Evolutionary conservation across 2,888 invertebrate species (phyloP).

Genomic region (Ferrisia virgata): DNA sequence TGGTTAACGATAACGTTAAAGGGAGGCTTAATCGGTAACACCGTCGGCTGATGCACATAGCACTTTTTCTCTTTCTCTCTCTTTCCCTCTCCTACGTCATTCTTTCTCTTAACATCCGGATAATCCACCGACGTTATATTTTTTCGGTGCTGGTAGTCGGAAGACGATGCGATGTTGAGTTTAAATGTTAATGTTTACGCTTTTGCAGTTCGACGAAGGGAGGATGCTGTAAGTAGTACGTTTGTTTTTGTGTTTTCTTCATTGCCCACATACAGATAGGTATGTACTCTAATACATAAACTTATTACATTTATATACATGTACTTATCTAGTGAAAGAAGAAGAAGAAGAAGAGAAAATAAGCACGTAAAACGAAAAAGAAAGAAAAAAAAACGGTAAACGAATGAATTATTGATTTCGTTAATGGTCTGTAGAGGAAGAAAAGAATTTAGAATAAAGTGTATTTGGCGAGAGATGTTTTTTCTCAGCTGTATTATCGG

Average conservation of each 20-base stretch:
- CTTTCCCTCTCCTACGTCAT: too few species aligned
- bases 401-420: slow-evolving; percentile 40
- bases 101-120: neutral
- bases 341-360: too few species aligned
- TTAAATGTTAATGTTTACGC: neutral
- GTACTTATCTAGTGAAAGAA: neutral
- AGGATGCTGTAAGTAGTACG: neutral
- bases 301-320: neutral
- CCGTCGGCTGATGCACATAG: neutral
- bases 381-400: neutral
- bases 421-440: slow-evolving; percentile 33
- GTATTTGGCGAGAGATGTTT: slow-evolving; percentile 10
- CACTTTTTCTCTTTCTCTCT: too few species aligned
- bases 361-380: neutral
- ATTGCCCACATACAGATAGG: neutral
- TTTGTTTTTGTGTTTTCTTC: neutral
- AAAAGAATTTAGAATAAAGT: neutral
- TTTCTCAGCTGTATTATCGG: slow-evolving; percentile 11
- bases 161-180: neutral
- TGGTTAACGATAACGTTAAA: neutral
- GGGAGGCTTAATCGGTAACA: neutral
- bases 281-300: neutral
- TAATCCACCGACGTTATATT: neutral
- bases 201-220: too few species aligned
- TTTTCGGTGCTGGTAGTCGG: neutral